Percentiles rank a stretch among this genome's conserved stretches.
Conservation (phyloP, 2,888 invertebrate genomes). For the Caenorhabditis plicata region DNA sequence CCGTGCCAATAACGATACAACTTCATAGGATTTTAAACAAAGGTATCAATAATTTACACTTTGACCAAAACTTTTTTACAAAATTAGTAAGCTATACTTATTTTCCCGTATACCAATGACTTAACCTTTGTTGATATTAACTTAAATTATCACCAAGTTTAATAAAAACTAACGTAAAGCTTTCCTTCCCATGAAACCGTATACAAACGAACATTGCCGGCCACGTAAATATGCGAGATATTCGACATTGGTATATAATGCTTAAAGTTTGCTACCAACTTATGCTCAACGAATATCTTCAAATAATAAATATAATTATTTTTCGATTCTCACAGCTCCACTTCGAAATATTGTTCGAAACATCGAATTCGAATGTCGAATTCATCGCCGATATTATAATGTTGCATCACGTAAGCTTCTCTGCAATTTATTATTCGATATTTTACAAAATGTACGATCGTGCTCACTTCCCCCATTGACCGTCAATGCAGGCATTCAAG, state of each 20-base stretch:
- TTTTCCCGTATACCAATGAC: background rate
- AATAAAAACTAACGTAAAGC: constrained; percentile 47
- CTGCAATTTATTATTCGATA: constrained; percentile 14
- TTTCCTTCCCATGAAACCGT: constrained; percentile 63
- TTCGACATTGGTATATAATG: constrained; percentile 59
- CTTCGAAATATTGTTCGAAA: constrained; percentile 60
- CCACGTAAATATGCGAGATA: constrained; percentile 58
- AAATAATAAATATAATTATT: too few species aligned
- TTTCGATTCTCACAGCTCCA: too few species aligned
- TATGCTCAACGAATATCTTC: constrained; percentile 63
- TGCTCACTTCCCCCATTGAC: constrained; percentile 62
- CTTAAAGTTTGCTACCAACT: constrained; percentile 60
- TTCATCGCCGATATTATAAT: constrained; percentile 54
- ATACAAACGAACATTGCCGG: constrained; percentile 51
- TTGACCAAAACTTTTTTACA: too few species aligned
- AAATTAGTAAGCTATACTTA: background rate
- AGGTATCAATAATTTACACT: too few species aligned
- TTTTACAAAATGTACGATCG: background rate
- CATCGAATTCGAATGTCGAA: constrained; percentile 64
- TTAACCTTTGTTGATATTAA: background rate
- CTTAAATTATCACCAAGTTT: background rate
- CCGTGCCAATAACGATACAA: too few species aligned
- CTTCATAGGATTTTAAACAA: too few species aligned
- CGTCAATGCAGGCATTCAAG: constrained; percentile 62
- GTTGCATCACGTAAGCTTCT: constrained; percentile 51